Base-by-base conservation (phyloP, 1,140 invertebrate species). In the Eueides isabella region DNA sequence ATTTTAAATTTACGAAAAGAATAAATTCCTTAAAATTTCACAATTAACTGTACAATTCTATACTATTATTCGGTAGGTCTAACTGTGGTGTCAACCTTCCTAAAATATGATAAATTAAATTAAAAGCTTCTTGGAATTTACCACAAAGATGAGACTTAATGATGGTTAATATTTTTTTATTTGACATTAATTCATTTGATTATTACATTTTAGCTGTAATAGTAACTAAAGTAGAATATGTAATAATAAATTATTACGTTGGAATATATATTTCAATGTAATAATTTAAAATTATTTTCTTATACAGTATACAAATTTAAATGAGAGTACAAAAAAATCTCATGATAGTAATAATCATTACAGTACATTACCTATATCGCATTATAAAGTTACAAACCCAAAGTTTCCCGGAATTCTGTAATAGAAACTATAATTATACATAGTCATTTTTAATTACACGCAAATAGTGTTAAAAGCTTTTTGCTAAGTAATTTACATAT, bases 401-500 rank as follows among this genome's bases (percentile, higher is more conserved):
- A 23, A 23, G n/a, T 9, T 55, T 26, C 48, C 48, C 23, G 19
- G 48, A 26, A 55, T 55, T 55, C n/a, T 12, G 9, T 11, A 9
- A 26, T 55, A 26, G 48, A 44, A 44, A 48, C 44, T 48, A 23
- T 7, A 55, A 55, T 23, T 55, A 26, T 23, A 26, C 19, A 48
- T 1, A 55, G 7, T 55, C 19, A 3, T 12, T 23, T 19, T 55
- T 55, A 23, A 55, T 55, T 6, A 26, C 23, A 55, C 2, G 23
- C 19, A 55, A 55, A 55, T 23, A 11, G 2, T 26, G 19, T 55
- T 55, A 26, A 55, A 55, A 55, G 7, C 19, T 55, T 55, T 55
- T 55, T 55, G 48, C 48, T 23, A 55, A 2, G 2, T 55, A 23
- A 55, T 55, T 55, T 55, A 26, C 48, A 55, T 55, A 55, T 55